Evolutionary conservation across 2,113 vertebrate species (phyloP).

Genomic region (Noctilio leporinus): DNA sequence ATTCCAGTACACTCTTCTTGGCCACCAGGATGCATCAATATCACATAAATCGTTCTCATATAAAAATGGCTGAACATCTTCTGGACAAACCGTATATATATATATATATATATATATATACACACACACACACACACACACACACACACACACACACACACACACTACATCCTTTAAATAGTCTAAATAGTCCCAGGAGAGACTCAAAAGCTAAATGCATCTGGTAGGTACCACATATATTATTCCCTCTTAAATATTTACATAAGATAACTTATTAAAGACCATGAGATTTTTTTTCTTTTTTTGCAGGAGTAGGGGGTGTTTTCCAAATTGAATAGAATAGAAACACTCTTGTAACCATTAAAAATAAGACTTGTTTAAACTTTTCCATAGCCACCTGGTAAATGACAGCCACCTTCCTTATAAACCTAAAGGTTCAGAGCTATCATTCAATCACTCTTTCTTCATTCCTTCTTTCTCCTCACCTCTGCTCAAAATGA

Average conservation of each 20-base stretch:
- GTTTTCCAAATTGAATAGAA: neutral
- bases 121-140: too few species aligned
- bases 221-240: neutral
- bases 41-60: too few species aligned
- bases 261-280: neutral
- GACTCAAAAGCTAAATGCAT: neutral
- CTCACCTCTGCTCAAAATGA: neutral
- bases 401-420: neutral
- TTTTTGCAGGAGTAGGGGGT: fast-evolving
- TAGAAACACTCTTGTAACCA: neutral
- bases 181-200: neutral
- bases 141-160: too few species aligned
- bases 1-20: too few species aligned
- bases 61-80: too few species aligned
- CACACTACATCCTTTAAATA: too few species aligned
- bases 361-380: slow-evolving; percentile 4
- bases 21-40: too few species aligned
- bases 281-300: neutral
- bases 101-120: too few species aligned
- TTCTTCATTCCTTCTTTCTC: neutral
- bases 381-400: neutral
- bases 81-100: too few species aligned
- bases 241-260: neutral
- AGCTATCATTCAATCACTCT: neutral
- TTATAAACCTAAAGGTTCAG: neutral